Percentiles rank a stretch among this genome's conserved stretches.
phyloP scores from a whole-genome alignment of 2,113 vertebrate genomes.

The Platysteira castanea region DNA sequence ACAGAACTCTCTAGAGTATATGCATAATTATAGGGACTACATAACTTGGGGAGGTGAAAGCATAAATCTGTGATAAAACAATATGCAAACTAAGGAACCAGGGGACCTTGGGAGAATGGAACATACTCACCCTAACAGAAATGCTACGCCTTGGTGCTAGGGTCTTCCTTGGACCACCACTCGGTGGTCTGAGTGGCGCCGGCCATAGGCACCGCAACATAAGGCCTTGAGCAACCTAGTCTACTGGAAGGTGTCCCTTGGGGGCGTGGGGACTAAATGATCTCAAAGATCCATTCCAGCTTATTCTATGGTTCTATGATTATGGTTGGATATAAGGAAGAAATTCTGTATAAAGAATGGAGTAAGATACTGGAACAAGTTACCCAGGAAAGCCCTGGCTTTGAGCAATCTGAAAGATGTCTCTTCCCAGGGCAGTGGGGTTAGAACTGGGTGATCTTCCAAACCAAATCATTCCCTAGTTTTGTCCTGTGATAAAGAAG shows the following conservation, averaged over 20 bases:
- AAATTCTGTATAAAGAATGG: background rate
- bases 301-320: background rate
- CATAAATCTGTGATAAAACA: too few species aligned
- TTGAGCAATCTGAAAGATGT: background rate
- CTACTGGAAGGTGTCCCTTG: background rate
- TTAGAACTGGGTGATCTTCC: background rate
- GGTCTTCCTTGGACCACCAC: too few species aligned
- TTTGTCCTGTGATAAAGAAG: background rate
- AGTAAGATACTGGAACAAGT: background rate
- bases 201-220: too few species aligned
- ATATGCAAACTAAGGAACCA: too few species aligned
- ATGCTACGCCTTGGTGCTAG: too few species aligned
- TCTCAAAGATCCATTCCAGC: background rate
- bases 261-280: accelerated
- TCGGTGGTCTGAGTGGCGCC: too few species aligned
- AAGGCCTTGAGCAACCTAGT: background rate
- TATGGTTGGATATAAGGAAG: background rate
- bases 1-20: too few species aligned
- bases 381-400: background rate
- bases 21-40: too few species aligned
- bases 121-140: too few species aligned
- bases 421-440: background rate
- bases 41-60: too few species aligned
- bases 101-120: too few species aligned
- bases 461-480: background rate